A percentile compares a stretch with the other conserved stretches of the same genome.
Evolutionary conservation across 1,140 invertebrate genomes (phyloP).

Genomic region (Heliconius eleuchia): DNA sequence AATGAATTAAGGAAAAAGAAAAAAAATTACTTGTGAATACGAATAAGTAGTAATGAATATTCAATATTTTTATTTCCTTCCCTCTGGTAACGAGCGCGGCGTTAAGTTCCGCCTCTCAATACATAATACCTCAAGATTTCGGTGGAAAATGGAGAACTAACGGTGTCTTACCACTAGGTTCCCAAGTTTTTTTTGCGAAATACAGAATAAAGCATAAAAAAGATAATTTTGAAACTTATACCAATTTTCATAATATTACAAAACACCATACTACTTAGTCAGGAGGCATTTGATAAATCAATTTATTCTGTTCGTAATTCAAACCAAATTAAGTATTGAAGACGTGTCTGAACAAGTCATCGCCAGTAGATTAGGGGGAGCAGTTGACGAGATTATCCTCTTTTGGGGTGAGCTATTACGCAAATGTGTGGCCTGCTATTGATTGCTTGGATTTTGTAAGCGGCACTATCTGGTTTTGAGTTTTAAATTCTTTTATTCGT

Average conservation of each 20-base stretch:
- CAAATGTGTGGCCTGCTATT: slow-evolving; percentile 14
- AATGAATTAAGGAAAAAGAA: too few relatives aligned
- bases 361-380: slow-evolving; percentile 15
- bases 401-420: slow-evolving; percentile 15
- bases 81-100: too few relatives aligned
- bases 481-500: not conserved
- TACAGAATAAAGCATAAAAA: too few relatives aligned
- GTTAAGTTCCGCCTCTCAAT: too few relatives aligned
- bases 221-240: not conserved
- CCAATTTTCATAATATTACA: not conserved
- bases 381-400: slow-evolving; percentile 23
- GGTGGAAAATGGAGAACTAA: too few relatives aligned
- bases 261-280: too few relatives aligned
- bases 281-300: slow-evolving; percentile 16
- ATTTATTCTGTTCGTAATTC: slow-evolving; percentile 23
- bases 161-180: too few relatives aligned
- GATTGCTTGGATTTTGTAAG: not conserved
- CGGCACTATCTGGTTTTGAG: not conserved
- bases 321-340: slow-evolving; percentile 22
- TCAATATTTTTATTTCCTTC: too few relatives aligned
- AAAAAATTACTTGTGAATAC: too few relatives aligned
- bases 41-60: too few relatives aligned
- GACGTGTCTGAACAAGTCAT: slow-evolving; percentile 28
- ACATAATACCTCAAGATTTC: too few relatives aligned
- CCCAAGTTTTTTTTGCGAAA: too few relatives aligned